Percentiles rank a stretch among this genome's conserved stretches.
phyloP scores from a whole-genome alignment of 2,113 vertebrate species.

The Malurus cyaneus region DNA sequence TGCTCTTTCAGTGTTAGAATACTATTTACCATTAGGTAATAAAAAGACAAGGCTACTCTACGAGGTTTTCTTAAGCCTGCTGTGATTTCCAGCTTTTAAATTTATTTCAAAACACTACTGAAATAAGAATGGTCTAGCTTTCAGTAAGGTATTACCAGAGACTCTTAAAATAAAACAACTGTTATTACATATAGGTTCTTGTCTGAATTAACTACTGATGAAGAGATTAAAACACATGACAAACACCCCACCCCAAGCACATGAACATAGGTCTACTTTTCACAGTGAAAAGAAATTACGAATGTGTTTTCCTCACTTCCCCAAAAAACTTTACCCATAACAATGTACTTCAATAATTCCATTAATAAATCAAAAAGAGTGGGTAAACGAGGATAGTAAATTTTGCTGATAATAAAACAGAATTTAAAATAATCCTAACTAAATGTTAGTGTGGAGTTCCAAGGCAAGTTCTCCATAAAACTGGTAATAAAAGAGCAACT shows the following conservation, averaged over 20 bases:
- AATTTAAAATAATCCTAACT: neutral
- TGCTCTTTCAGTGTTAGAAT: neutral
- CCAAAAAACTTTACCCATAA: neutral
- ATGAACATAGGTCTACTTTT: rapidly evolving
- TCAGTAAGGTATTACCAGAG: neutral
- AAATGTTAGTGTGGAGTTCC: neutral
- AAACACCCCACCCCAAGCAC: neutral
- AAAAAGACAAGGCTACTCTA: neutral
- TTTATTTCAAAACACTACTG: neutral
- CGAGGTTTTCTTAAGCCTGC: neutral
- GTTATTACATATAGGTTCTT: neutral
- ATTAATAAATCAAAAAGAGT: neutral
- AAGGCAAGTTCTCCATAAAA: neutral
- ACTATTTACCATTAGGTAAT: neutral
- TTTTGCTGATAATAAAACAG: neutral
- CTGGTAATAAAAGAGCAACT: neutral
- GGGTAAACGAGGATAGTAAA: neutral
- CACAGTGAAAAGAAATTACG: neutral
- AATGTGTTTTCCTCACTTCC: neutral
- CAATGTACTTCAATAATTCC: neutral
- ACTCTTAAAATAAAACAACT: neutral
- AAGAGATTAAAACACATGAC: neutral
- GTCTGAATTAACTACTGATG: neutral
- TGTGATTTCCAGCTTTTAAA: neutral
- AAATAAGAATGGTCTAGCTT: neutral